phyloP scores from a whole-genome alignment of 2,797 vertebrate genomes.

The Cercopithecus diana region DNA sequence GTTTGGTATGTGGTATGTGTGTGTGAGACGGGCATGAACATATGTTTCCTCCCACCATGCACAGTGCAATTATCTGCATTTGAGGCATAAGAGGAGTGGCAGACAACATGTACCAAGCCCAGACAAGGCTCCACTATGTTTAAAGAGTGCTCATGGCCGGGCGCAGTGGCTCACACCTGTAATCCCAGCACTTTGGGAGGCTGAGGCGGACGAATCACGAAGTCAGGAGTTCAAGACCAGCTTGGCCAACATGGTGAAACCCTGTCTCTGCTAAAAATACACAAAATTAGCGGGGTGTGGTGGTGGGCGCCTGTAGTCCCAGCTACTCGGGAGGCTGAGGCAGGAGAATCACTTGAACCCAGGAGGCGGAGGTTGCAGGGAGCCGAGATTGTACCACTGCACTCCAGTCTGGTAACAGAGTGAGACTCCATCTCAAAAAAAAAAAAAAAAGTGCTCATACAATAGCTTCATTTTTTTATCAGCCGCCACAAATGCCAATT shows the following conservation, averaged over 20 bases:
- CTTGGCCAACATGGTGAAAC: not conserved
- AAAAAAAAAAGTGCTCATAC: not conserved
- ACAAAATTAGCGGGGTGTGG: not conserved
- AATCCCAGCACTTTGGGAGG: not conserved
- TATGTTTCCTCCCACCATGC: not conserved
- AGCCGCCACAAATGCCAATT: not conserved
- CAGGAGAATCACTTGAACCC: not conserved
- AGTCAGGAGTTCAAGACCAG: not conserved
- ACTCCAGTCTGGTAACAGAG: not conserved
- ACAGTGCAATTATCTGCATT: not conserved
- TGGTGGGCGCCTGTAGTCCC: not conserved
- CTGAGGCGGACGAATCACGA: not conserved
- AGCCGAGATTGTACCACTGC: not conserved
- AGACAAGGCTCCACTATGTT: not conserved
- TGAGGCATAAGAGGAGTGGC: not conserved
- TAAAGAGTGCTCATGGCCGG: not conserved
- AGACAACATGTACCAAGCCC: not conserved
- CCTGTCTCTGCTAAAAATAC: not conserved
- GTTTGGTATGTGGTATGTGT: not conserved
- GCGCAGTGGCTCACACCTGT: not conserved
- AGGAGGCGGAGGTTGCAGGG: not conserved
- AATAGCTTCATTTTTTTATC: not conserved
- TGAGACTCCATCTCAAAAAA: not conserved
- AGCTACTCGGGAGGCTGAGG: not conserved
- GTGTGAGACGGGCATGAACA: not conserved